Conservation (phyloP, 2,113 vertebrate species). For the Parus major region DNA sequence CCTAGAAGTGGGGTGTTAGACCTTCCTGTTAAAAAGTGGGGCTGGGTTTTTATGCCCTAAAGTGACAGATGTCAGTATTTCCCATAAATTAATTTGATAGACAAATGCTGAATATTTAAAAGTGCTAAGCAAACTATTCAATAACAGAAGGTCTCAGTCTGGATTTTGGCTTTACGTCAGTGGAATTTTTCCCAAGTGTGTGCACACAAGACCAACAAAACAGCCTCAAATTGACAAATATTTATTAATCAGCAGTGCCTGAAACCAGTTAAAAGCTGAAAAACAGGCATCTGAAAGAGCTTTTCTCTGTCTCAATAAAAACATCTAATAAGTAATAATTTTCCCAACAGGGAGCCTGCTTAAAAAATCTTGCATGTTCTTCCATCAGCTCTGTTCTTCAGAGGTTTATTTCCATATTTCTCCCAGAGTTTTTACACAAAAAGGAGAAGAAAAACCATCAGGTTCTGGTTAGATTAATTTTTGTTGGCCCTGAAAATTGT, state of each 20-base stretch:
- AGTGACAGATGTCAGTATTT: neutral
- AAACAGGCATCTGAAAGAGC: neutral
- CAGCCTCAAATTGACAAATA: neutral
- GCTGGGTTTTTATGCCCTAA: neutral
- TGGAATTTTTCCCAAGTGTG: neutral
- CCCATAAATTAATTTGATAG: neutral
- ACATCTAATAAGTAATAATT: neutral
- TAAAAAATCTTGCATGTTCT: neutral
- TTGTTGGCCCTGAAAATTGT: neutral
- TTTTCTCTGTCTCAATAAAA: neutral
- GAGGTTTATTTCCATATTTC: neutral
- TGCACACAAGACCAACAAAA: neutral
- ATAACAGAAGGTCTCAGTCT: neutral
- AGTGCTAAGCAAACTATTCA: neutral
- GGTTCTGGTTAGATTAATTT: neutral
- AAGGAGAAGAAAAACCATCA: neutral
- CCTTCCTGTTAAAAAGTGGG: neutral
- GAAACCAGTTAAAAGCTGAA: neutral
- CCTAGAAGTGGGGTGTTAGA: too few species aligned
- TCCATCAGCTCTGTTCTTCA: neutral
- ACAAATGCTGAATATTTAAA: neutral
- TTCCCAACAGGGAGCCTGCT: neutral
- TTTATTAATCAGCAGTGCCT: neutral
- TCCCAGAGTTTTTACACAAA: neutral
- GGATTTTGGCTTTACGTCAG: neutral